Evolutionary conservation across 2,888 invertebrate genomes (phyloP).

Genomic region (Aphrophora alni): DNA sequence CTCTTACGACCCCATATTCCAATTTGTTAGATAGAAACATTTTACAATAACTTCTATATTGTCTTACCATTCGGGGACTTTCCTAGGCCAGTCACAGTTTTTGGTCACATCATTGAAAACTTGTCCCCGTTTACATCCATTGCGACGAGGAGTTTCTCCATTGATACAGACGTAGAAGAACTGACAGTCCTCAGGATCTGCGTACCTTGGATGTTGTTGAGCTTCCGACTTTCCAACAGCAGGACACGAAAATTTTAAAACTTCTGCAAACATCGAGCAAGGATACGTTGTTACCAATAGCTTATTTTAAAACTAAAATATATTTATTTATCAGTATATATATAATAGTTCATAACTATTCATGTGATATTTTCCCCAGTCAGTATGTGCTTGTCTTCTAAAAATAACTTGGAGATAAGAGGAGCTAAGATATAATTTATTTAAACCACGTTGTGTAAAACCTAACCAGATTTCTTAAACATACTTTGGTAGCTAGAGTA

Average conservation of each 20-base stretch:
- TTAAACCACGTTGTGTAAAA: too few species aligned
- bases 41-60: too few species aligned
- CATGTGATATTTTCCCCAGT: neutral
- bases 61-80: conserved; percentile 87
- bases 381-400: too few species aligned
- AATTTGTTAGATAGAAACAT: too few species aligned
- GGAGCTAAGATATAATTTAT: too few species aligned
- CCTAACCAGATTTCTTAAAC: too few species aligned
- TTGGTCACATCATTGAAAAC: conserved; percentile 83
- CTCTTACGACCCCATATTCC: too few species aligned
- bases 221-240: conserved; percentile 74
- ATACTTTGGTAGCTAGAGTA: too few species aligned
- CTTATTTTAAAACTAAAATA: neutral
- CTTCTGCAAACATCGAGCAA: conserved; percentile 67
- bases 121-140: conserved; percentile 87
- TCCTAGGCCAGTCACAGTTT: conserved; percentile 85
- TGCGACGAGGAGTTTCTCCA: conserved; percentile 81
- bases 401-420: too few species aligned
- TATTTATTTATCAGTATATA: neutral
- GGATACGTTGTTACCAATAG: conserved; percentile 3
- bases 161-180: conserved; percentile 93
- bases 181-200: conserved; percentile 89
- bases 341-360: neutral
- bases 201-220: conserved; percentile 82
- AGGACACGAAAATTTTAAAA: conserved; percentile 85